Percentiles rank a stretch among this genome's conserved stretches.
Evolutionary conservation across 2,113 vertebrate genomes (phyloP).

Genomic region (Oryctolagus cuniculus): mOryCun1.1 NC_091453.1:40841501-40842000

Average conservation of each 20-base stretch:
- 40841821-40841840: conserved; percentile 79
- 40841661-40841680: conserved; percentile 66
- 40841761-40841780: conserved; percentile 55
- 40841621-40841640: conserved; percentile 55
- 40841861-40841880: conserved; percentile 64
- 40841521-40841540: conserved; percentile 64
- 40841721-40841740: conserved; percentile 61
- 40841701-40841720: conserved; percentile 78
- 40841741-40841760: conserved; percentile 60
- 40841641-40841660: conserved; percentile 25
- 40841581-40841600: conserved; percentile 20
- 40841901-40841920: conserved; percentile 67
- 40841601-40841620: conserved; percentile 13
- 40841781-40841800: conserved; percentile 55
- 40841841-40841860: conserved; percentile 75
- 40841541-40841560: conserved; percentile 62
- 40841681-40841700: conserved; percentile 75
- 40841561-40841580: conserved; percentile 34
- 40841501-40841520: conserved; percentile 73
- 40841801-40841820: conserved; percentile 52
- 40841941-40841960: conserved; percentile 59
- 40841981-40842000: conserved; percentile 63
- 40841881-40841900: conserved; percentile 50
- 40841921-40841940: conserved; percentile 68
- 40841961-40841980: conserved; percentile 53